Evolutionary conservation across 2,797 vertebrate species (phyloP), one percentile per base, ranked within the genome.

Genomic region (Leptodactylus fallax): DNA sequence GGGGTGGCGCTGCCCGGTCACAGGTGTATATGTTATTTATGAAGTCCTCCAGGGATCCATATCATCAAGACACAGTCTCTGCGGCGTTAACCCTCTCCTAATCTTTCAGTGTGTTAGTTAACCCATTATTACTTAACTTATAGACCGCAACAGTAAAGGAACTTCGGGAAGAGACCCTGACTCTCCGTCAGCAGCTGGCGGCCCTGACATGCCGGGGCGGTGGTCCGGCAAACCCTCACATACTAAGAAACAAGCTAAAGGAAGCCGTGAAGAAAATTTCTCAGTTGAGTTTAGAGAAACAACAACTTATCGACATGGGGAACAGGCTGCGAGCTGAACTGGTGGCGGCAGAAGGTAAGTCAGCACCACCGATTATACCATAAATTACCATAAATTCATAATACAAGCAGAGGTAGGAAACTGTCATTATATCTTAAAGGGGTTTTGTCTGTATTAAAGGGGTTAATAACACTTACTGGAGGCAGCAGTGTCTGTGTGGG

Each of bases 301-400:
- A 91, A 67, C 97, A 97, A 90, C 95, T 98, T 87, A 96, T 97
- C 67, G 97, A 97, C 90, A 93, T 97, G 92, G 95, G 96, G 89
- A 98, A 98, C 93, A 90, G 94, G 83, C 95, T 98, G 51, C 94
- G 96, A 2, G 95, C 95, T 0, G 94, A 96, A 91, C 91, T 94
- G 5, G 88, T 86, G 79, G 83, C 91, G 77, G 90, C 89, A 27
- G 83, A 92, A 92, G 92, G 94, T 93, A 90, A 91, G 36, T 13
- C 2, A 74, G 9, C n/a, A 6, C 36, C n/a, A n/a, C n/a, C n/a
- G 3, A 10, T n/a, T 49, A 6, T 74, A 49, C 13, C 53, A 55
- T 55, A 12, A 3, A 12, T 55, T 14, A 3, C 53, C 53, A 14
- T 12, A 53, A 53, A 53, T 53, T 12, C 2, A 53, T 13, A 55